These are phyloP conservation scores for Laterallus jamaicensis DNA, from an alignment of 2,113 vertebrate species.

Conservation along the genomic window DNA sequence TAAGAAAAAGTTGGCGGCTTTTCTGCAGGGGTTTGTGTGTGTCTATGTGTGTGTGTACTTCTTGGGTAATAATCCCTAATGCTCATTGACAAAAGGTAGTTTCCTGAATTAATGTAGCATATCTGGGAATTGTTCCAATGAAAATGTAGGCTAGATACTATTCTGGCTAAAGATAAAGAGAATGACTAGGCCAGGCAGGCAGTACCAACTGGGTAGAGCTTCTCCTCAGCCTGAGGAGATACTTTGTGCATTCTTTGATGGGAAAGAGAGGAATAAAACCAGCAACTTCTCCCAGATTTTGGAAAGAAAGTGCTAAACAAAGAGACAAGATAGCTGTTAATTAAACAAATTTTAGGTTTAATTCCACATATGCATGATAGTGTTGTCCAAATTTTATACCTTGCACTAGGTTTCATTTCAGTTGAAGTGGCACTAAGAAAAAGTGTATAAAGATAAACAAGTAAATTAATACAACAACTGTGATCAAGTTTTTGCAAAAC, in stretches of 20 bases:
- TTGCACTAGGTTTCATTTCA: background rate
- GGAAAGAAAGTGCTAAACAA: background rate
- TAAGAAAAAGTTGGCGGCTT: background rate
- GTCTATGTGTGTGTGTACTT: background rate
- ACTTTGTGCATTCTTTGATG: background rate
- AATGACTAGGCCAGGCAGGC: background rate
- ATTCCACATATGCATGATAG: background rate
- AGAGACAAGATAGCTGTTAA: background rate
- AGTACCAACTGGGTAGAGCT: background rate
- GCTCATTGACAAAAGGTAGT: conserved; percentile 29
- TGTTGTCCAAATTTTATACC: background rate
- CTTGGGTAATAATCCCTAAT: conserved; percentile 29
- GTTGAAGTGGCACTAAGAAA: background rate
- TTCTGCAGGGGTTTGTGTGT: background rate
- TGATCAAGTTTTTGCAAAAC: background rate
- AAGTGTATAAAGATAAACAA: background rate
- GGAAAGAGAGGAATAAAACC: background rate
- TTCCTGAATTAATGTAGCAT: conserved; percentile 42
- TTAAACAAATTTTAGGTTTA: background rate
- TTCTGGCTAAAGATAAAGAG: background rate
- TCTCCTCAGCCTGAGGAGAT: background rate
- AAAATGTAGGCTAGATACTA: conserved; percentile 43
- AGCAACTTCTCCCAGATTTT: background rate
- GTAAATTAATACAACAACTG: background rate
- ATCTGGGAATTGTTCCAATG: conserved; percentile 33